Evolutionary conservation across 2,797 vertebrate genomes (phyloP).

Genomic region (Scleropages formosus): DNA sequence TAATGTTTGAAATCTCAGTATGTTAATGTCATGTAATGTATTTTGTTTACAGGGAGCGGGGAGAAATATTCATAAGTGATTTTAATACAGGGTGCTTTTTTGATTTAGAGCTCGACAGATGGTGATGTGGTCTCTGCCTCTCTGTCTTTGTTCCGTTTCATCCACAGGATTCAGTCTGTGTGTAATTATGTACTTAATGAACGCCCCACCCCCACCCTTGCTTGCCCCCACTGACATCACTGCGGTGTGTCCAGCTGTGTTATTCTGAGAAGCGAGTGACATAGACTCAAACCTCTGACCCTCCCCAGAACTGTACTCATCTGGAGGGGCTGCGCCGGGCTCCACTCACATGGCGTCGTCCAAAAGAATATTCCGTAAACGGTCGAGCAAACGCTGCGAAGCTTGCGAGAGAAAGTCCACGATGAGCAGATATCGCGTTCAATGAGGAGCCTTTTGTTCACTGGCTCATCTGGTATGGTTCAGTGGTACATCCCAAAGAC

Average conservation of each 20-base stretch:
- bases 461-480: too few relatives aligned
- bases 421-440: too few relatives aligned
- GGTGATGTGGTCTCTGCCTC: slow-evolving; percentile 15
- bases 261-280: slow-evolving; percentile 62
- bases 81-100: too few relatives aligned
- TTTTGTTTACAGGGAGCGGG: too few relatives aligned
- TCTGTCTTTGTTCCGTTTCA: slow-evolving; percentile 37
- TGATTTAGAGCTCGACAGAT: neutral
- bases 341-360: slow-evolving; percentile 40
- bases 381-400: too few relatives aligned
- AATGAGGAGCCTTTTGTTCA: too few relatives aligned
- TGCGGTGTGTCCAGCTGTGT: slow-evolving; percentile 66
- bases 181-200: slow-evolving; percentile 62
- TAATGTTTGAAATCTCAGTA: neutral
- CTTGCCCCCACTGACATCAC: slow-evolving; percentile 56
- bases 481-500: too few relatives aligned
- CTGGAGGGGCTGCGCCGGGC: slow-evolving; percentile 50
- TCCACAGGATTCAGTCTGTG: slow-evolving; percentile 48
- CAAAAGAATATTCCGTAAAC: neutral
- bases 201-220: slow-evolving; percentile 28
- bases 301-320: slow-evolving; percentile 54
- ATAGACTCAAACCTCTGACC: slow-evolving; percentile 62
- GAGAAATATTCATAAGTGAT: neutral
- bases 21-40: neutral
- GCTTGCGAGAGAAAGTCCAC: too few relatives aligned